Evolutionary conservation across 2,113 vertebrate species (phyloP), one percentile per base, ranked within the genome.

Genomic region (Oryzias celebensis): DNA sequence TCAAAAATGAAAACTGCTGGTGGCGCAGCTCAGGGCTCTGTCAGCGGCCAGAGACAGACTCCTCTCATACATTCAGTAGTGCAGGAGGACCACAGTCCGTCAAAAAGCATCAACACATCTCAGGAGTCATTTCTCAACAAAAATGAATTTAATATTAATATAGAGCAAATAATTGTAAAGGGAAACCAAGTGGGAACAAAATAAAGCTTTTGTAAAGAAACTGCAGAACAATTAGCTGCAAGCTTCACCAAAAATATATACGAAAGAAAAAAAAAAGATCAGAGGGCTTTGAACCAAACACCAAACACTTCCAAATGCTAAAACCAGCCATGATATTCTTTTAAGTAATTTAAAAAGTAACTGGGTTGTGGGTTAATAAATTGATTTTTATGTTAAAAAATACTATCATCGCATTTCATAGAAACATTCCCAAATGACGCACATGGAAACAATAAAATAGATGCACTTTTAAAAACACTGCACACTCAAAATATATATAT

Each of bases 271-370:
- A 64, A 7, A 60, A 52, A 76, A 47, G 67, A 44, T 80, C 63
- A 84, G 71, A 62, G 73, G 54, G 20, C 20, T 28, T 5, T 81
- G 48, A 73, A 45, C 56, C 75, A 74, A 58, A 82, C 69, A 85
- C 63, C 46, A 73, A 48, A 75, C 52, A 46, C 65, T 90, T 90
- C 86, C 89, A 88, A 88, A 36, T 36, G 36, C 36, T 12, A 12
- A 36, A 36, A 28, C 26, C 7, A 36, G 36, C 36, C 1, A 36
- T 0, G 12, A 36, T 2, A 12, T 36, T 36, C 36, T 36, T 36
- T 36, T 12, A 36, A 36, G 2, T 12, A 12, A 13, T 12, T 36
- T 36, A 36, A 36, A 36, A 36, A 36, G 36, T 36, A 36, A 12
- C 36, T 36, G 8, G 10, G 1, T 12, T 10, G 8, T 36, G 36